Base-by-base conservation (phyloP, 2,797 vertebrate species). In the Menidia menidia region DNA sequence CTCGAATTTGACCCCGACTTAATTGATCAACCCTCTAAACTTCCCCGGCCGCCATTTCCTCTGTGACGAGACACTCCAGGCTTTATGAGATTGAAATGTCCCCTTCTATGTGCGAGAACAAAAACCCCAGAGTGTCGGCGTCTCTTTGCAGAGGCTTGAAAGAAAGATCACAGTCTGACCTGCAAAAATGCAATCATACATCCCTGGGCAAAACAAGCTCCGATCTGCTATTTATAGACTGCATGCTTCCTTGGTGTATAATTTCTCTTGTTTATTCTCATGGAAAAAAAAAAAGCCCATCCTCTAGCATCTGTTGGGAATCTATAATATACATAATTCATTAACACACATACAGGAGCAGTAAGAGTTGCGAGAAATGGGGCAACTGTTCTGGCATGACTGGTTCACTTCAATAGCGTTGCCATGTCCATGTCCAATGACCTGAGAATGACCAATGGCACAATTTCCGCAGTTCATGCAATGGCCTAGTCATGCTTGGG, bases 251-350 rank as follows among this genome's bases (percentile, higher is more conserved):
- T 68, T 74, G 75, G 79, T 85, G 89, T 87, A 87, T 87, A 88
- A 92, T 92, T 90, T 87, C 84, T 79, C 82, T 92, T 93, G 91
- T 94, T 92, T 90, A 92, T 91, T 93, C 90, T 92, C 63, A 59
- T 66, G 75, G 73, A 58, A 61, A 68, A 64, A 61, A 68, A 64
- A 78, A 32, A 70, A 39, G 81, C 80, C 77, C 77, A 89, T 87
- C 78, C 86, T 88, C 81, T 70, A 80, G 52, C 81, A 90, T 64
- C 81, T 84, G 84, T 71, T 83, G 76, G 78, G 82, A 90, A 87
- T 84, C 83, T 85, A 86, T 92, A 86, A 84, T 86, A 87, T 91
- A 55, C 78, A 91, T 92, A 86, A 93, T 92, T 92, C 76, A 92
- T 92, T 56, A 67, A 86, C 61, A 62, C 77, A 64, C 75, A 60